These are phyloP conservation scores for Cettia cetti DNA, from an alignment of 2,113 vertebrate genomes.

Conservation along the genomic window DNA sequence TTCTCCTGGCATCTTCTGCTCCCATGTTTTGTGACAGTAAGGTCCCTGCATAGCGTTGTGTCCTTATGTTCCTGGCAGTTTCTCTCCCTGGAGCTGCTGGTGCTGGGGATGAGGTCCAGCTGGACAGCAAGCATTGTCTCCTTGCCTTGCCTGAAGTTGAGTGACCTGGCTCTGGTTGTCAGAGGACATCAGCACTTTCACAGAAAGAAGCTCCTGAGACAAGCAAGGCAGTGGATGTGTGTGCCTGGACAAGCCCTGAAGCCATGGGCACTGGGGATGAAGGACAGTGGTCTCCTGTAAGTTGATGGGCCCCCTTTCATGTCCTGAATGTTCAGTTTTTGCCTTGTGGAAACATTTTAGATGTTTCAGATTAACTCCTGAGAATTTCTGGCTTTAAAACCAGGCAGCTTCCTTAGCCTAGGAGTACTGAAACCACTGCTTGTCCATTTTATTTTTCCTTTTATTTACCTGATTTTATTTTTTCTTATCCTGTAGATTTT, in stretches of 20 bases:
- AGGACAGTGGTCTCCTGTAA: background rate
- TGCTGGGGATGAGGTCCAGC: accelerated
- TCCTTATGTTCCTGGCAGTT: accelerated
- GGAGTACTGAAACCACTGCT: background rate
- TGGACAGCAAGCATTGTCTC: background rate
- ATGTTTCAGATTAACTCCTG: background rate
- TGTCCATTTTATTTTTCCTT: background rate
- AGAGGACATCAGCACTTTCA: background rate
- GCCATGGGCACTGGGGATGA: accelerated
- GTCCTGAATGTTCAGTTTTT: background rate
- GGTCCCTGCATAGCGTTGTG: accelerated
- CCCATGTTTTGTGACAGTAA: background rate
- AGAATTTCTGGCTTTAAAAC: background rate
- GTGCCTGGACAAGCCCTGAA: background rate
- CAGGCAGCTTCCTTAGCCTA: background rate
- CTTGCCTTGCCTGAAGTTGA: background rate
- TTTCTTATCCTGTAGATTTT: background rate
- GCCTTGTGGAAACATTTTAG: background rate
- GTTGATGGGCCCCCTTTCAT: accelerated
- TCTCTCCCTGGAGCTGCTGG: accelerated
- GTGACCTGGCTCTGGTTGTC: background rate
- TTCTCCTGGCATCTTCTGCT: background rate
- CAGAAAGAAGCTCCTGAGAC: background rate
- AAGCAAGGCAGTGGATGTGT: background rate
- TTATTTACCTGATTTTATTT: background rate